These are phyloP conservation scores for Porites evermanni DNA, from an alignment of 92 coral and sea anemone genomes.

Conservation along the genomic window DNA sequence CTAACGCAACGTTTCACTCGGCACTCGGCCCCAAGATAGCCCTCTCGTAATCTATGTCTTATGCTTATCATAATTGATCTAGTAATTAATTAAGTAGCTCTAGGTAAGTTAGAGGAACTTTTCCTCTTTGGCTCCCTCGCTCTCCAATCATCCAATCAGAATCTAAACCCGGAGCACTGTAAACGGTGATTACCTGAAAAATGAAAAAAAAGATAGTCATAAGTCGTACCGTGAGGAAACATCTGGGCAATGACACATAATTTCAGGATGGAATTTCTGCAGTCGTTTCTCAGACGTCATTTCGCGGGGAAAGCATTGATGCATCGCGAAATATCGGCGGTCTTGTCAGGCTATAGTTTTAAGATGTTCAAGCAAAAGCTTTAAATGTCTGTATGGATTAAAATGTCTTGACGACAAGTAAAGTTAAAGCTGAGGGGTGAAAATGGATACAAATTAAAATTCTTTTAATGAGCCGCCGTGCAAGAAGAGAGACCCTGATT, in stretches of 20 bases:
- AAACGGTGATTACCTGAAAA: constrained; percentile 85
- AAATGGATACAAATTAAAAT: no score
- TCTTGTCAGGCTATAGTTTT: no score
- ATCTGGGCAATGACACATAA: no score
- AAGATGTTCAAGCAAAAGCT: no score
- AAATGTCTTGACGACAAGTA: no score
- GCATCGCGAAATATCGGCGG: no score
- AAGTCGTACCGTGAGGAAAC: no score
- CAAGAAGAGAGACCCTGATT: not conserved
- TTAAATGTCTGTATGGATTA: no score
- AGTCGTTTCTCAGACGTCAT: no score
- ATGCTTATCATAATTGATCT: not conserved
- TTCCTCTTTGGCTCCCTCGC: constrained; percentile 90
- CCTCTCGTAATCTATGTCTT: not conserved
- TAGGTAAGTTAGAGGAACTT: constrained; percentile 91
- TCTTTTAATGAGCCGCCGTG: not conserved
- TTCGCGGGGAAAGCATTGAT: no score
- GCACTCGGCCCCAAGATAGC: not conserved
- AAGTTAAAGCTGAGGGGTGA: no score
- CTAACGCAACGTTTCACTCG: not conserved
- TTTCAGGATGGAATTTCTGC: no score
- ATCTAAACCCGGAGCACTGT: constrained; percentile 89
- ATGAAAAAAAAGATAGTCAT: not conserved
- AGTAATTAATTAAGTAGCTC: constrained; percentile 62
- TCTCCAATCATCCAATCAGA: constrained; percentile 99